phyloP scores from a whole-genome alignment of 1,140 invertebrate species.

The Wasmannia auropunctata region DNA sequence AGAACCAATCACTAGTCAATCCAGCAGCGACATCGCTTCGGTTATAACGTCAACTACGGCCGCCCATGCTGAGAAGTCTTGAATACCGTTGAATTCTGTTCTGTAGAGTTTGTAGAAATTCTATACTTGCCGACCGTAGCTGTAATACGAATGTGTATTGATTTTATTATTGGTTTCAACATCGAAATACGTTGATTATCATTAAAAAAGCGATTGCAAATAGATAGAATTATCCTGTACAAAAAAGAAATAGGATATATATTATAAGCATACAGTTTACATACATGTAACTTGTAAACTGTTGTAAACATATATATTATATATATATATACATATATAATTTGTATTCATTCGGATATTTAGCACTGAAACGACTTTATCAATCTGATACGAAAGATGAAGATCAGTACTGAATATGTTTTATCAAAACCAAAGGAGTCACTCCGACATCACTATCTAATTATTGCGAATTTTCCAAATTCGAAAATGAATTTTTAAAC shows the following conservation, averaged over 20 bases:
- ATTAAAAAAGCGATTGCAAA: neutral
- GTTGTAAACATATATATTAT: too few species aligned
- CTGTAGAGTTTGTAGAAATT: neutral
- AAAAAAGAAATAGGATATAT: neutral
- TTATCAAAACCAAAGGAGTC: neutral
- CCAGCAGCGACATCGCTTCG: slow-evolving; percentile 76
- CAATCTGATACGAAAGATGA: neutral
- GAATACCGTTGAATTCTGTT: slow-evolving; percentile 38
- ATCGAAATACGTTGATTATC: neutral
- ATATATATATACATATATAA: too few species aligned
- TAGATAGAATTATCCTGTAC: neutral
- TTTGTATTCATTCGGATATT: neutral
- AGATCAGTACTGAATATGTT: neutral
- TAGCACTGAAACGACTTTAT: neutral
- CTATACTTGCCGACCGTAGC: slow-evolving; percentile 9
- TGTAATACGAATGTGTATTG: neutral
- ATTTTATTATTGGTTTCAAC: neutral
- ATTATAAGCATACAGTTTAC: too few species aligned
- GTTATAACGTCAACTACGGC: slow-evolving; percentile 81
- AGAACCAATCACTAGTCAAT: slow-evolving; percentile 82
- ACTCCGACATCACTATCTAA: neutral
- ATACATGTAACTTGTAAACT: too few species aligned
- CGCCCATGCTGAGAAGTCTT: slow-evolving; percentile 77
- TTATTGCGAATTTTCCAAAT: neutral
- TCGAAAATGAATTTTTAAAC: slow-evolving; percentile 11